Evolutionary conservation across 2,797 vertebrate genomes (phyloP), one percentile per base, ranked within the genome.

Genomic region (Girardinus metallicus): DNA sequence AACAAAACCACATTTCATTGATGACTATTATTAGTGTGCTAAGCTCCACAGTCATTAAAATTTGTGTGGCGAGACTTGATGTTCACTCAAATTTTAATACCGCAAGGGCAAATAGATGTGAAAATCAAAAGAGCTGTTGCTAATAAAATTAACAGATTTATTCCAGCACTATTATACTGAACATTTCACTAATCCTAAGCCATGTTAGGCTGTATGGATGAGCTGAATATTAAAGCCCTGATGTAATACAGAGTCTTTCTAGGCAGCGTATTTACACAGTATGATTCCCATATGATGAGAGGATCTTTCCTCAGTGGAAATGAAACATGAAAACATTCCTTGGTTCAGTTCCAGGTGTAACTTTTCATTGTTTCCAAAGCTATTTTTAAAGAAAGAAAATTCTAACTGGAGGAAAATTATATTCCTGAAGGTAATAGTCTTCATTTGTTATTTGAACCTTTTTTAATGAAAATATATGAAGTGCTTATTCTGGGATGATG

Each of bases 221-320:
- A 41, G 55, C 4, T 47, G 41, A 68, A 55, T 77, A 70, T 76
- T 83, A 23, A 87, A 78, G 74, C 16, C 49, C 1, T 11, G 18
- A 60, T 75, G 77, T 77, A 73, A 83, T 80, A 77, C 71, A 75
- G 76, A 70, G 77, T 80, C 44, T 73, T 5, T 71, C 73, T 53
- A 73, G 47, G 74, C 13, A 64, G 73, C 12, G 57, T 85, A 53
- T 88, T 86, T 86, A 80, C 81, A 77, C 46, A 18, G 21, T 23
- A 80, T 41, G 44, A 86, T 72, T 60, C 78, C 53, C 49, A 31
- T 60, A 73, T 79, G 39, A 70, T 44, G 55, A 49, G n/a, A 80
- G 5, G 34, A 79, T 74, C 71, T 78, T 49, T 49, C 71, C 81
- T 78, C 57, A 34, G 13, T 75, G 55, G 6, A 85, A 74, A 57